A percentile compares a stretch with the other conserved stretches of the same genome.
phyloP scores from a whole-genome alignment of 2,888 invertebrate genomes.

The Caenorhabditis afra region DNA sequence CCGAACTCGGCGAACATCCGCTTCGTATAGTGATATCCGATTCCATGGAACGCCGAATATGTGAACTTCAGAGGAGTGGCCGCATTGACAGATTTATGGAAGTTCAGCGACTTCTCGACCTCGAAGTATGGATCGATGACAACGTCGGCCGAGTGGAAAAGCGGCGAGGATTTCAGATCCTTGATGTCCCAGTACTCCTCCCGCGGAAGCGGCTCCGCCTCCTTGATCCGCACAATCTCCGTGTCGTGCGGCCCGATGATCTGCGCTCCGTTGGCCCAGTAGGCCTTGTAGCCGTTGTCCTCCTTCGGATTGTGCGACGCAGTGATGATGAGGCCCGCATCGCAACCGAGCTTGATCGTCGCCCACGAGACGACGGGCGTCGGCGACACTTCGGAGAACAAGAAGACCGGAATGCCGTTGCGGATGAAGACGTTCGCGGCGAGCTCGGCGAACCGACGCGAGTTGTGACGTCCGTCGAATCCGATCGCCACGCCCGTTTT shows the following conservation, averaged over 20 bases:
- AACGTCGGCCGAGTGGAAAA: conserved; percentile 83
- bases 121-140: conserved; percentile 86
- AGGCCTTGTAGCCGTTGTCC: conserved; percentile 97
- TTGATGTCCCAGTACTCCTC: conserved; percentile 87
- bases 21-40: conserved; percentile 89
- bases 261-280: conserved; percentile 95
- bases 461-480: conserved; percentile 78
- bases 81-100: conserved; percentile 74
- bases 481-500: conserved; percentile 76
- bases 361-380: conserved; percentile 95
- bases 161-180: conserved; percentile 83
- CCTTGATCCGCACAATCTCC: conserved; percentile 88
- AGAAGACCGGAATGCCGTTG: conserved; percentile 87
- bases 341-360: conserved; percentile 86
- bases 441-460: conserved; percentile 88
- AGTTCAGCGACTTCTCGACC: conserved; percentile 76
- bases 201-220: conserved; percentile 87
- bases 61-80: conserved; percentile 85
- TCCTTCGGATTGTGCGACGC: conserved; percentile 96
- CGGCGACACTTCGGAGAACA: conserved; percentile 89
- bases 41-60: conserved; percentile 98
- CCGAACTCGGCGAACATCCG: conserved; percentile 87
- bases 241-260: conserved; percentile 94
- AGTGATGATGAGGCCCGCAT: conserved; percentile 91
- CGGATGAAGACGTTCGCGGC: conserved; percentile 90